phyloP scores from a whole-genome alignment of 2,888 invertebrate species.

The Napeogenes sylphis region DNA sequence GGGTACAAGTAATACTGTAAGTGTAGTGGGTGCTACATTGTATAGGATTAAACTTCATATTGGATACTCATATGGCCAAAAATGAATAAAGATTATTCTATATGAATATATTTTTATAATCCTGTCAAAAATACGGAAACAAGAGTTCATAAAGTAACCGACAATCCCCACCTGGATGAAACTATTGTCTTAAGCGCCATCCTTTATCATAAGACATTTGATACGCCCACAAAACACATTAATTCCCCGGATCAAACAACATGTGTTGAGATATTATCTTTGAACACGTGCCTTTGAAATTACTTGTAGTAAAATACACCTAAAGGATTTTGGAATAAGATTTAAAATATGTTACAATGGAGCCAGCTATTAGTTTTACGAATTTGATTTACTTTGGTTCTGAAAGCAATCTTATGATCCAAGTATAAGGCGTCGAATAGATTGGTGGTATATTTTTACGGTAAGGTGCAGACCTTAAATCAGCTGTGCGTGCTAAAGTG shows the following conservation, averaged over 20 bases:
- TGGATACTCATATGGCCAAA: slow-evolving; percentile 36
- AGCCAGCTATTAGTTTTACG: slow-evolving; percentile 15
- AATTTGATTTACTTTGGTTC: slow-evolving; percentile 9
- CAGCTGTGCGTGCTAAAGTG: slow-evolving; percentile 50
- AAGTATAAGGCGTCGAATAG: slow-evolving; percentile 19
- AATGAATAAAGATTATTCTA: not conserved
- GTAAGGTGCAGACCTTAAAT: slow-evolving; percentile 63
- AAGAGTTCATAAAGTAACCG: slow-evolving; percentile 32
- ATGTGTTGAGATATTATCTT: slow-evolving; percentile 66
- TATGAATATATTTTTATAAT: too few relatives aligned
- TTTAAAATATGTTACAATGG: not conserved
- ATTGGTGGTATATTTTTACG: slow-evolving; percentile 35
- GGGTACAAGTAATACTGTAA: slow-evolving; percentile 49
- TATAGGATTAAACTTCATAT: slow-evolving; percentile 57
- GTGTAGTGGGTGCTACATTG: slow-evolving; percentile 58
- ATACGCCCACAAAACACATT: slow-evolving; percentile 72
- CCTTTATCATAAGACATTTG: slow-evolving; percentile 55
- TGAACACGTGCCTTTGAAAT: slow-evolving; percentile 52
- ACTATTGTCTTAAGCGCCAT: slow-evolving; percentile 59
- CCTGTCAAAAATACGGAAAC: slow-evolving; percentile 15
- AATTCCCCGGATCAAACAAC: slow-evolving; percentile 69
- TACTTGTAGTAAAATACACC: slow-evolving; percentile 22
- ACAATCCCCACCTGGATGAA: slow-evolving; percentile 28
- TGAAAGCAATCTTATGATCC: slow-evolving; percentile 10
- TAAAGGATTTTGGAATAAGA: not conserved